Evolutionary conservation across 1,140 invertebrate genomes (phyloP).

Genomic region (Bombus waltoni): DNA sequence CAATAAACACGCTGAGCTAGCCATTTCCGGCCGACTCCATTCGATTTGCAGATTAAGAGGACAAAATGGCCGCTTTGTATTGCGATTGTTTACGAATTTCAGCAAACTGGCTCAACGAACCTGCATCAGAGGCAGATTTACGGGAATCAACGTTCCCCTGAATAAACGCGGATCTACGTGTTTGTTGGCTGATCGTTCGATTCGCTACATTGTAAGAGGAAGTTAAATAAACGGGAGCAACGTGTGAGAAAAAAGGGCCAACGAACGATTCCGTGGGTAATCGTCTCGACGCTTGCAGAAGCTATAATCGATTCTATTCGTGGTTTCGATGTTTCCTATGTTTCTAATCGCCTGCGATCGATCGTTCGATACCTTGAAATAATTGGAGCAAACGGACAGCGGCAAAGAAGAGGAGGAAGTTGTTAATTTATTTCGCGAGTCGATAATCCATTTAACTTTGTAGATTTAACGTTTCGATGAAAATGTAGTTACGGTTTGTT

Average conservation of each 20-base stretch:
- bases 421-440: not conserved
- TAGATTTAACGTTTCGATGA: not conserved
- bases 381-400: not conserved
- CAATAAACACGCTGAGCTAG: constrained; percentile 34
- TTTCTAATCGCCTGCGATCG: not conserved
- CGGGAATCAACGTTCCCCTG: not conserved
- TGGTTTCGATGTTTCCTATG: not conserved
- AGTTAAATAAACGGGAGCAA: not conserved
- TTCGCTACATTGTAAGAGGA: constrained; percentile 15
- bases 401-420: not conserved
- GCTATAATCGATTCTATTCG: constrained; percentile 20
- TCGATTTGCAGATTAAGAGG: constrained; percentile 23
- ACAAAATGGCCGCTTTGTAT: not conserved
- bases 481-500: too few relatives aligned
- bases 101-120: not conserved
- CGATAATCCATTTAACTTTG: not conserved
- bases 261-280: not conserved
- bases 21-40: not conserved
- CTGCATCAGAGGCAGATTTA: not conserved
- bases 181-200: constrained; percentile 27
- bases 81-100: constrained; percentile 20
- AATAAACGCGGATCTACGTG: not conserved
- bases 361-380: not conserved
- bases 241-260: not conserved
- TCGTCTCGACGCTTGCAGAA: not conserved